A percentile compares a stretch with the other conserved stretches of the same genome.
Conservation (phyloP, 1,140 invertebrate species). For the Oscheius sp. region DNA sequence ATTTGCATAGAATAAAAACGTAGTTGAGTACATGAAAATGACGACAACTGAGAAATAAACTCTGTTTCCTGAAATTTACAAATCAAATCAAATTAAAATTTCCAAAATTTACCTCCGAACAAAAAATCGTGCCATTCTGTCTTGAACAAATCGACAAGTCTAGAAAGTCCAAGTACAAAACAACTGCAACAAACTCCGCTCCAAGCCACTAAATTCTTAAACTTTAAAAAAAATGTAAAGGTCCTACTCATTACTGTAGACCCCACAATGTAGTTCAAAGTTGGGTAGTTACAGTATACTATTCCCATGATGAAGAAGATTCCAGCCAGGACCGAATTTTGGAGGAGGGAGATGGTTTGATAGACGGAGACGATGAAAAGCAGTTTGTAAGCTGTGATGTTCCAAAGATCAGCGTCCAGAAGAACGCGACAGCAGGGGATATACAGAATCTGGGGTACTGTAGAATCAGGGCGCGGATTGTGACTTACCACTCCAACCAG, state of each 20-base stretch:
- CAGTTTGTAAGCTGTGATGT: background rate
- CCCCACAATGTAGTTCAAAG: background rate
- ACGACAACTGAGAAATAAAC: too few species aligned
- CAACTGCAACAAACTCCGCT: background rate
- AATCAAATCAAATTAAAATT: too few species aligned
- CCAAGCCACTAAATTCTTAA: background rate
- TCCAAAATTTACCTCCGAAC: slow-evolving; percentile 6
- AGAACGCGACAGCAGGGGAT: background rate
- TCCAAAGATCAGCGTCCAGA: background rate
- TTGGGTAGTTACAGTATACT: background rate
- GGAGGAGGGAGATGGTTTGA: background rate
- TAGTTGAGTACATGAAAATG: too few species aligned
- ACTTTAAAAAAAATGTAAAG: too few species aligned
- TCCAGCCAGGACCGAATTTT: background rate
- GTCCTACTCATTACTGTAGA: background rate
- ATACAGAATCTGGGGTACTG: background rate
- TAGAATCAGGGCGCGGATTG: background rate
- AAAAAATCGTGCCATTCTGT: background rate
- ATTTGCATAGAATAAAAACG: too few species aligned
- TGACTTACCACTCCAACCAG: background rate
- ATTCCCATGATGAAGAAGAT: slow-evolving; percentile 7
- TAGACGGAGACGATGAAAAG: background rate
- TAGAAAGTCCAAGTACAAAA: background rate
- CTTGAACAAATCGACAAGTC: background rate
- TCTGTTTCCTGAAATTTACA: too few species aligned